Evolutionary conservation across 2,888 invertebrate species (phyloP).

Genomic region (Hirudinaria manillensis): DNA sequence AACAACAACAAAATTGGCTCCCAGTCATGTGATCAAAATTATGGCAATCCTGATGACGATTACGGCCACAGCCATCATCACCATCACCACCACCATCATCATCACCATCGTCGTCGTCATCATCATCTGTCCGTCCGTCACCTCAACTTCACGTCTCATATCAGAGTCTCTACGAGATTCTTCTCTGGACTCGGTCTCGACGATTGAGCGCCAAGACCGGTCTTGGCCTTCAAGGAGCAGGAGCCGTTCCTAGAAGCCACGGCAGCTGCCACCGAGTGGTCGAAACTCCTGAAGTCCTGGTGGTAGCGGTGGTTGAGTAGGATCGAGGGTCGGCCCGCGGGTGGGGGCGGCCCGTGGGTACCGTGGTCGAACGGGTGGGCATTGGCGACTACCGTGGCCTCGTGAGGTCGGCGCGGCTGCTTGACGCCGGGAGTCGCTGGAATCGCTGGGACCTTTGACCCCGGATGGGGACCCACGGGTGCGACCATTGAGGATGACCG

Average conservation of each 20-base stretch:
- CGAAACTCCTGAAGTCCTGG: neutral
- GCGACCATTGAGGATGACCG: neutral
- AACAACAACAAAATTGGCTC: too few relatives aligned
- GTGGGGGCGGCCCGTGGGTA: neutral
- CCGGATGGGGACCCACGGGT: neutral
- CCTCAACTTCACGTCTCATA: neutral
- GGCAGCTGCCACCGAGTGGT: neutral
- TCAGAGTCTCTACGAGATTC: neutral
- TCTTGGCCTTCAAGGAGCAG: neutral
- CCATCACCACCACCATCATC: constrained; percentile 16
- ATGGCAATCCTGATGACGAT: neutral
- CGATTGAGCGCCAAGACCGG: neutral
- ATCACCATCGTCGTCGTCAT: constrained; percentile 8
- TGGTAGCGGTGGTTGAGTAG: constrained; percentile 6
- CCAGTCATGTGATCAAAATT: constrained; percentile 49
- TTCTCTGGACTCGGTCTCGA: neutral
- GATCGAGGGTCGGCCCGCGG: neutral
- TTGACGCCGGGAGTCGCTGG: neutral
- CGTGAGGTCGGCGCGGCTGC: neutral
- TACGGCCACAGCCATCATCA: neutral
- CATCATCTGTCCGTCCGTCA: neutral
- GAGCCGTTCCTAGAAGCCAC: neutral
- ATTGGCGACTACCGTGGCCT: constrained; percentile 4
- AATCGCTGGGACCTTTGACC: neutral
- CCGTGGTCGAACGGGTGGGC: constrained; percentile 8